A percentile compares a stretch with the other conserved stretches of the same genome.
phyloP scores from a whole-genome alignment of 1,140 invertebrate species.

The Hyles euphorbiae region DNA sequence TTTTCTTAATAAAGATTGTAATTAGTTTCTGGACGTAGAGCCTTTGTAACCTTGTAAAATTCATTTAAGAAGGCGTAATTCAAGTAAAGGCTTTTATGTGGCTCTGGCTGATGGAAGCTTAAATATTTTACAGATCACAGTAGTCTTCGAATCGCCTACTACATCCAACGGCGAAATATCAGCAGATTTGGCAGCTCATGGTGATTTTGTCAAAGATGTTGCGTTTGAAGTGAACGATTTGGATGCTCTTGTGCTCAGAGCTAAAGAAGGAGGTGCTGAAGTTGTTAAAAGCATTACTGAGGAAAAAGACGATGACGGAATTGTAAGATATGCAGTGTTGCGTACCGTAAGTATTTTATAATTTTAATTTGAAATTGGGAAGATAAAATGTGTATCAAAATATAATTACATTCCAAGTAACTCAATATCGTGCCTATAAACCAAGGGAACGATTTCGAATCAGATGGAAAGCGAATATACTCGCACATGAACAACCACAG shows the following conservation, averaged over 20 bases:
- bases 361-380: background rate
- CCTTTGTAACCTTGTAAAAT: background rate
- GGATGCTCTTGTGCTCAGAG: slow-evolving; percentile 86
- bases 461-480: too few relatives aligned
- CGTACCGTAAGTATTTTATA: slow-evolving; percentile 83
- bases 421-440: too few relatives aligned
- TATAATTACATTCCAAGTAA: too few relatives aligned
- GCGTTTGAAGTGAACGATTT: slow-evolving; percentile 96
- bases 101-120: too few relatives aligned
- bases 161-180: slow-evolving; percentile 84
- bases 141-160: slow-evolving; percentile 92
- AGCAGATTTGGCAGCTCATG: slow-evolving; percentile 89
- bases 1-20: too few relatives aligned
- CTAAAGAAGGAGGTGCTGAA: slow-evolving; percentile 88
- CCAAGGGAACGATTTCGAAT: too few relatives aligned
- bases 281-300: slow-evolving; percentile 91
- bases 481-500: too few relatives aligned
- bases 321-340: slow-evolving; percentile 89
- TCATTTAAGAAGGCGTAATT: too few relatives aligned
- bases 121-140: slow-evolving; percentile 81
- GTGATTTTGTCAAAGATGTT: slow-evolving; percentile 97
- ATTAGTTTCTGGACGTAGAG: background rate
- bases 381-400: too few relatives aligned
- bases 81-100: too few relatives aligned
- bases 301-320: slow-evolving; percentile 89